Base-by-base conservation (phyloP, 2,113 vertebrate genomes). In the Scatophagus argus region DNA sequence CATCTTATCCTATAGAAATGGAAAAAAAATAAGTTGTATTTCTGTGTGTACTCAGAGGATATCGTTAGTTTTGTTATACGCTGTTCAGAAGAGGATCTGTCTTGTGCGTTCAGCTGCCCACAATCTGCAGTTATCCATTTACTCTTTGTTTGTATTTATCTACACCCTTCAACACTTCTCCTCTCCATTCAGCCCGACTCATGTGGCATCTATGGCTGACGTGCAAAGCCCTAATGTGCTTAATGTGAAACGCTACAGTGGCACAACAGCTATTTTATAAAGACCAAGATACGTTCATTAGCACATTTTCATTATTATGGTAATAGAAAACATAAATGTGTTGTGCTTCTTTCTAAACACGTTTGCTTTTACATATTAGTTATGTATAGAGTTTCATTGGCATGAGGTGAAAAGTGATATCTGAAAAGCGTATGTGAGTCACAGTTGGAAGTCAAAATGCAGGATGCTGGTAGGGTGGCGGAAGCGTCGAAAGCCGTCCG, bases 41-140 rank as follows among this genome's bases (percentile, higher is more conserved):
- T 61, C 16, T 61, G 54, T 23, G 23, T 29, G 11, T 5, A 19
- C 65, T 70, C 25, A 23, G 8, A 65, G 34, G 23, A 12, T 17
- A 77, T 65, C 43, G 34, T 11, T 63, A 51, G 49, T 46, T 51
- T 56, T 68, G 46, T 60, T 63, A n/a, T 43, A 36, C 36, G 59
- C 58, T 49, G 34, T 64, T 5, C 47, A 36, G 34, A 19, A n/a
- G 60, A 23, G n/a, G 16, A 47, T 47, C 62, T 27, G 31, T 51
- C 47, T 69, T 34, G 8, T 21, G 46, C 25, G 29, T 55, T 76
- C 27, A 11, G 2, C 55, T 16, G 13, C 19, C 23, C 36, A 69
- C 41, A 46, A 43, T 23, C 63, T 56, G 23, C 29, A 64, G 63
- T 70, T 19, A 27, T 11, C 38, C 8, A 39, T 54, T 25, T 51